A percentile compares a stretch with the other conserved stretches of the same genome.
phyloP scores from a whole-genome alignment of 2,113 vertebrate species.

The Urocitellus parryii region DNA sequence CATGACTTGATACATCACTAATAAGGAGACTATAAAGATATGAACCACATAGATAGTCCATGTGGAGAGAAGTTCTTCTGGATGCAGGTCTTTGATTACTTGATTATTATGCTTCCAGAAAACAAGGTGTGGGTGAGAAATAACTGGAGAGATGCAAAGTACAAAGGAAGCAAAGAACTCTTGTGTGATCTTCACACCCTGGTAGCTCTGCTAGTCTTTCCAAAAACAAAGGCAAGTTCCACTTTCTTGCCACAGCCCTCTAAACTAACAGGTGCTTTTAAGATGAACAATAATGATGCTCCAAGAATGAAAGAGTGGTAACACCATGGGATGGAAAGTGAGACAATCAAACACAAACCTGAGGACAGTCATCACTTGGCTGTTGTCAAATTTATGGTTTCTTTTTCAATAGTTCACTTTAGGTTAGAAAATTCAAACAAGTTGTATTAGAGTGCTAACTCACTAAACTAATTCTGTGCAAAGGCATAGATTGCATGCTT shows the following conservation, averaged over 20 bases:
- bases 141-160: neutral
- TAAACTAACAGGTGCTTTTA: neutral
- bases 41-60: neutral
- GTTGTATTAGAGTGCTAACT: neutral
- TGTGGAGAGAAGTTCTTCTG: neutral
- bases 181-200: neutral
- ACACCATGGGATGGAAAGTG: neutral
- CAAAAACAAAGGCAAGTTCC: neutral
- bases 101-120: neutral
- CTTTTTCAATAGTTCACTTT: neutral
- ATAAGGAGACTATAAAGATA: neutral
- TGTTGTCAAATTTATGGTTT: neutral
- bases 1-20: neutral
- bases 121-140: neutral
- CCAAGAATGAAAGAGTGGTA: neutral
- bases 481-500: neutral
- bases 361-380: neutral
- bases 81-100: neutral
- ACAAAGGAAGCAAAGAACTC: neutral
- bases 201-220: neutral
- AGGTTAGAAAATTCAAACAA: neutral
- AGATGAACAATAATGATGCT: neutral
- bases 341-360: neutral
- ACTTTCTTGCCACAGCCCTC: neutral
- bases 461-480: constrained; percentile 40